A percentile compares a stretch with the other conserved stretches of the same genome.
Evolutionary conservation across 2,888 invertebrate genomes (phyloP).

Genomic region (Cantharis flavilabris): DNA sequence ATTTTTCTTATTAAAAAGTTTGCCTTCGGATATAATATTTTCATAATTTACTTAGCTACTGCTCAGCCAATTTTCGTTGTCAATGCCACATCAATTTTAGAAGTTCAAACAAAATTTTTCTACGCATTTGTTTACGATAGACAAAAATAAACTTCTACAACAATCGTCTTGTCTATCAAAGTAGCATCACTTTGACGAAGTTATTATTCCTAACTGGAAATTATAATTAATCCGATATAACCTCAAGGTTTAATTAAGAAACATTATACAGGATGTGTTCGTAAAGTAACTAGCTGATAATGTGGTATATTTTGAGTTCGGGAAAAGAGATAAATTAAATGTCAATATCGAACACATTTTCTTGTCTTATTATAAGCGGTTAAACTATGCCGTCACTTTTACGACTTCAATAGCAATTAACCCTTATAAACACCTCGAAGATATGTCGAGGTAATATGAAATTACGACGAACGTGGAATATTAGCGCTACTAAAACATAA

Average conservation of each 20-base stretch:
- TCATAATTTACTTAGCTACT: not conserved
- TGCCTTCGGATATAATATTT: not conserved
- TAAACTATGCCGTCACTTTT: not conserved
- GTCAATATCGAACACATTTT: not conserved
- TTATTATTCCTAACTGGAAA: not conserved
- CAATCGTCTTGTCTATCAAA: not conserved
- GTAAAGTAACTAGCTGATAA: not conserved
- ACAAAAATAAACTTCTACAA: not conserved
- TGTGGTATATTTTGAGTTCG: not conserved
- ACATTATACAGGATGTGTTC: not conserved
- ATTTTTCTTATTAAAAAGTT: not conserved
- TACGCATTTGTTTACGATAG: not conserved
- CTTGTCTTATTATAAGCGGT: not conserved
- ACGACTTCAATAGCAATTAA: not conserved
- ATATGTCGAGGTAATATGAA: not conserved
- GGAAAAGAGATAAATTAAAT: not conserved
- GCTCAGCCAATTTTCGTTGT: not conserved
- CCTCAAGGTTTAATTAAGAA: not conserved
- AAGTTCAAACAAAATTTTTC: not conserved
- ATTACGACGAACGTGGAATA: not conserved
- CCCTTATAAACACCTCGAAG: not conserved
- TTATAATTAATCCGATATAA: not conserved
- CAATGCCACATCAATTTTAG: not conserved
- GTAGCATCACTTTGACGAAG: not conserved
- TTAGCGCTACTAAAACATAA: not conserved